Percentiles rank a stretch among this genome's conserved stretches.
phyloP scores from a whole-genome alignment of 2,888 invertebrate genomes.

The Pycnomerus fuliginosus region DNA sequence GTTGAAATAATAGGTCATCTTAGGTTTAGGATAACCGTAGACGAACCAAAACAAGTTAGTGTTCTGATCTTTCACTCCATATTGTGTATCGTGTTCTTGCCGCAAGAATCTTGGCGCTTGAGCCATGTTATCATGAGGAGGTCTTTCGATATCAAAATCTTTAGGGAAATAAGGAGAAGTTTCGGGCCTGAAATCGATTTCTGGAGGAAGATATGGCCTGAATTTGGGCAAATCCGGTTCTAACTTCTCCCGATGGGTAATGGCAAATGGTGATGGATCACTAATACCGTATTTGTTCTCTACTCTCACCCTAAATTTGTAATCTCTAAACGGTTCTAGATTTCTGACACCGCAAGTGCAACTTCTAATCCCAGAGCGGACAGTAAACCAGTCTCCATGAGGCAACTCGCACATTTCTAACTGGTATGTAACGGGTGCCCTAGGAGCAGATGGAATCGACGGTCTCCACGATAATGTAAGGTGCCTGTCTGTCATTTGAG shows the following conservation, averaged over 20 bases:
- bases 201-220: conserved; percentile 76
- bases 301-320: conserved; percentile 92
- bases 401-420: conserved; percentile 93
- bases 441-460: conserved; percentile 82
- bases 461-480: conserved; percentile 93
- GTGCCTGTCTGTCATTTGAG: conserved; percentile 86
- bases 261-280: conserved; percentile 91
- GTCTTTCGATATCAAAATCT: conserved; percentile 87
- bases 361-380: conserved; percentile 80
- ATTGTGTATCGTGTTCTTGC: conserved; percentile 82
- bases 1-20: conserved; percentile 85
- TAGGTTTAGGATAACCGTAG: conserved; percentile 95
- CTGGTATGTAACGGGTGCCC: conserved; percentile 90
- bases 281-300: conserved; percentile 96
- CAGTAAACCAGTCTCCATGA: conserved; percentile 90
- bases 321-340: conserved; percentile 90
- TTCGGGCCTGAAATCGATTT: conserved; percentile 80
- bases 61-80: conserved; percentile 90
- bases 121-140: conserved; percentile 80
- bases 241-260: conserved; percentile 73
- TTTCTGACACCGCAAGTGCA: conserved; percentile 88
- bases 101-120: conserved; percentile 86
- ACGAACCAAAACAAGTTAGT: conserved; percentile 91
- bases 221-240: conserved; percentile 79
- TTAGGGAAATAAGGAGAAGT: conserved; percentile 87